A percentile compares a stretch with the other conserved stretches of the same genome.
These are phyloP conservation scores for Tinea pellionella DNA, from an alignment of 2,888 invertebrate genomes.

Conservation along the genomic window DNA sequence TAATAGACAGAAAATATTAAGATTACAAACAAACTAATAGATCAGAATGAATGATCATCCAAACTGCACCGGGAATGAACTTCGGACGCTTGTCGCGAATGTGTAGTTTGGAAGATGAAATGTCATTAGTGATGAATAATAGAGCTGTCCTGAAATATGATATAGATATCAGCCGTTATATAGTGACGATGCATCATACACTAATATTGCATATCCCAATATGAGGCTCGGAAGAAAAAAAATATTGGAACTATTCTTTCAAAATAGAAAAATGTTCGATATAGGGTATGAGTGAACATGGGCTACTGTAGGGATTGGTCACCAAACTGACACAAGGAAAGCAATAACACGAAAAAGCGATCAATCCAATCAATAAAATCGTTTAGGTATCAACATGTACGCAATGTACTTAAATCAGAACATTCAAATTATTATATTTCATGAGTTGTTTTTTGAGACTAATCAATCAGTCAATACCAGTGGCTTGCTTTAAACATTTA, in stretches of 20 bases:
- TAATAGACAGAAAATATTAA: constrained; percentile 43
- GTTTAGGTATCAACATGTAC: constrained; percentile 26
- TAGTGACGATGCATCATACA: constrained; percentile 68
- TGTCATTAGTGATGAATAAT: constrained; percentile 53
- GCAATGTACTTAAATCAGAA: constrained; percentile 4
- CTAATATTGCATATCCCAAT: constrained; percentile 68
- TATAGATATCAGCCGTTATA: constrained; percentile 65
- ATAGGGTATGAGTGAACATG: constrained; percentile 60
- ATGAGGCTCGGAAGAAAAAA: constrained; percentile 64
- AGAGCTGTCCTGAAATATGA: constrained; percentile 67
- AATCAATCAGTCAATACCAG: constrained; percentile 4
- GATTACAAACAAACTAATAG: constrained; percentile 46
- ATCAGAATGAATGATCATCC: constrained; percentile 53
- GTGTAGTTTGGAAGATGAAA: constrained; percentile 9
- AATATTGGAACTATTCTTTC: constrained; percentile 60
- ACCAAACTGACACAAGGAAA: constrained; percentile 73
- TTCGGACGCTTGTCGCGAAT: background rate
- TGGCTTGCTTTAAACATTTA: constrained; percentile 6
- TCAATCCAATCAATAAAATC: constrained; percentile 68
- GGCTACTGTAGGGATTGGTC: constrained; percentile 66
- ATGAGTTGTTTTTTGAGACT: constrained; percentile 68
- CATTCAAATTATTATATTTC: constrained; percentile 1
- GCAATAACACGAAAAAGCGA: constrained; percentile 72
- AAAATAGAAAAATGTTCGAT: constrained; percentile 57
- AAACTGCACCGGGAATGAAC: constrained; percentile 40